Conservation (phyloP, 2,888 invertebrate species). For the Clivina fossor region DNA sequence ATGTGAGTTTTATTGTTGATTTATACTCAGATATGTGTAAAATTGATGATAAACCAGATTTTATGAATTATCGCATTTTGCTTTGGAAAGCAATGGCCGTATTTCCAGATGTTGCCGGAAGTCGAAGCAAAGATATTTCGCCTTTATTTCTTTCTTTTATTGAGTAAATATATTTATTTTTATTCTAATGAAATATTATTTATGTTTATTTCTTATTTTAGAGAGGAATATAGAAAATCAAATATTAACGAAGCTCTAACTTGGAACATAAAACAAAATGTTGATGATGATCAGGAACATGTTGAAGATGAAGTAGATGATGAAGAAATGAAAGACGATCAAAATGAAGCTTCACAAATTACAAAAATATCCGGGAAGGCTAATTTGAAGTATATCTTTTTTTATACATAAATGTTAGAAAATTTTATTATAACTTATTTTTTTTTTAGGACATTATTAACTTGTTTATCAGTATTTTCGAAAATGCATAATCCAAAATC, state of each 20-base stretch:
- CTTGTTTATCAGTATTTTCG: conserved; percentile 74
- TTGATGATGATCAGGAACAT: conserved; percentile 49
- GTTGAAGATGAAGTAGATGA: conserved; percentile 49
- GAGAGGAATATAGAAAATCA: conserved; percentile 62
- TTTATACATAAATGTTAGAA: conserved; percentile 34
- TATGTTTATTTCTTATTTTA: conserved; percentile 43
- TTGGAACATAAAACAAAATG: conserved; percentile 58
- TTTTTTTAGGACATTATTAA: conserved; percentile 56
- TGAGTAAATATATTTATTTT: conserved; percentile 55
- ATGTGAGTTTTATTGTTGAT: conserved; percentile 34
- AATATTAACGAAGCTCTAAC: conserved; percentile 60
- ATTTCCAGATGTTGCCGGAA: conserved; percentile 76
- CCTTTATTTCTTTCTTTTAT: conserved; percentile 80
- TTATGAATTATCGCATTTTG: conserved; percentile 73
- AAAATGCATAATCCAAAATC: conserved; percentile 81
- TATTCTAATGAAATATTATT: neutral
- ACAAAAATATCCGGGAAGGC: conserved; percentile 43
- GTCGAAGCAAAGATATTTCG: conserved; percentile 77
- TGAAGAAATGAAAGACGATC: conserved; percentile 50
- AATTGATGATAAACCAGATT: conserved; percentile 65
- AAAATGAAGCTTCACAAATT: conserved; percentile 40
- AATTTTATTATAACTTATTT: conserved; percentile 57
- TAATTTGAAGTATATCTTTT: conserved; percentile 44
- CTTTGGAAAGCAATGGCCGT: conserved; percentile 78
- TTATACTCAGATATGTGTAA: conserved; percentile 45